Conservation (phyloP, 2,888 invertebrate genomes). For the Thecophora atra region DNA sequence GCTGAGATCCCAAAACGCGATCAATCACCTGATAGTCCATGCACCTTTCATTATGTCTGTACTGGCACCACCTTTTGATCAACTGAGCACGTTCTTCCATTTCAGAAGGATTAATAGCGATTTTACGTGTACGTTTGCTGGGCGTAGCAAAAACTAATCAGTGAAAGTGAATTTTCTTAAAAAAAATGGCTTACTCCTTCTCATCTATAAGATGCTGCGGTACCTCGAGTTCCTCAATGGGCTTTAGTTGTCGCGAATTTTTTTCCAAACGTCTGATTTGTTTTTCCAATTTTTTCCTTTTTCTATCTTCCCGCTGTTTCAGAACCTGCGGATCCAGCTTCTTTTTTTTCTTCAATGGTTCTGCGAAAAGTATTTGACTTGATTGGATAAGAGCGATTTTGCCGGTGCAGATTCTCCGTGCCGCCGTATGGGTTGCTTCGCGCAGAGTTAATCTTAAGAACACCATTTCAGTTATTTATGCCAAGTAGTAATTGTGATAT, state of each 20-base stretch:
- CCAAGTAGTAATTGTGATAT: neutral
- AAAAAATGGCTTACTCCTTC: conserved; percentile 48
- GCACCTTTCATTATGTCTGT: conserved; percentile 73
- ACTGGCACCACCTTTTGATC: conserved; percentile 80
- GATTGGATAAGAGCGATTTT: conserved; percentile 50
- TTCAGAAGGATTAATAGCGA: conserved; percentile 69
- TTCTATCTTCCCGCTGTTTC: conserved; percentile 83
- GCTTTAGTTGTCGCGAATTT: conserved; percentile 84
- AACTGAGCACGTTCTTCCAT: conserved; percentile 73
- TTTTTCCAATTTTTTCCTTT: conserved; percentile 84
- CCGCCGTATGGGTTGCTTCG: conserved; percentile 30
- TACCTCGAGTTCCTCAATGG: conserved; percentile 86
- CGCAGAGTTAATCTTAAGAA: conserved; percentile 47
- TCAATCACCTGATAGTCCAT: conserved; percentile 76
- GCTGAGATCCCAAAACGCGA: conserved; percentile 75
- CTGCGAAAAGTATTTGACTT: conserved; percentile 69
- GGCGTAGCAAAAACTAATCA: neutral
- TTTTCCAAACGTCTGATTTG: conserved; percentile 84
- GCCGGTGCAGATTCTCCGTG: conserved; percentile 39
- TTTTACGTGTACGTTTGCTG: conserved; percentile 69
- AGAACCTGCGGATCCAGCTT: conserved; percentile 83
- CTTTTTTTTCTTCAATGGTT: conserved; percentile 91
- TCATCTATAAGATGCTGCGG: conserved; percentile 70
- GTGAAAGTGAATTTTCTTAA: neutral
- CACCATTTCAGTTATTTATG: neutral